Evolutionary conservation across 2,797 vertebrate species (phyloP), one percentile per base, ranked within the genome.

Genomic region (Myotis pilosus): DNA sequence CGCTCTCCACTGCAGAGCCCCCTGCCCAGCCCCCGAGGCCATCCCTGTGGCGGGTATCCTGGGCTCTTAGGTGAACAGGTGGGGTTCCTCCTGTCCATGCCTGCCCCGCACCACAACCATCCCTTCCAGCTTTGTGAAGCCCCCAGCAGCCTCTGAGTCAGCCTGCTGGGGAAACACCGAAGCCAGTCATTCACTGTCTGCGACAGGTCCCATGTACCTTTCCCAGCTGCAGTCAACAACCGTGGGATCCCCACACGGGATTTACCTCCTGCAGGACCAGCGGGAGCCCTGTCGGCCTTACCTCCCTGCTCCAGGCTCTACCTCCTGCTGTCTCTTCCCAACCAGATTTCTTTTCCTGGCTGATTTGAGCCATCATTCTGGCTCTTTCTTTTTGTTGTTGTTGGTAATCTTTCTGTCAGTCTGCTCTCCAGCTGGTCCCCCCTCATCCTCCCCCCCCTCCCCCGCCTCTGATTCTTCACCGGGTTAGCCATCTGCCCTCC

Each of bases 91-190:
- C 47, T 6, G 19, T 7, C 23, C 41, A n/a, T 23, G 53, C 30
- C 41, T 17, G 38, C n/a, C n/a, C 44, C 47, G 15, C 3, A 12
- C 8, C 49, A 4, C 33, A 38, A 36, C n/a, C 33, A 89, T 20
- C 55, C 19, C 25, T 2, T 38, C 57, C 62, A n/a, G 62, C 57
- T 72, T 57, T 10, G 89, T 95, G 96, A 95, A 95, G 92, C 93
- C 71, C 92, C 93, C 85, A 30, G 84, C 33, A 44, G 90, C n/a
- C 5, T 33, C 80, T 95, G 94, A 87, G 92, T 92, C 96, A 89
- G 78, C 75, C 36, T 30, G 66, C 57, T 2, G 76, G 84, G 95
- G 94, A 51, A 96, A 92, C 85, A 66, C 92, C 93, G 3, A 49
- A 6, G 38, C 11, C 57, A 74, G 57, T 89, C 92, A 87, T 76